Conservation (phyloP, 1,140 invertebrate genomes). For the Dendrolimus punctatus region DNA sequence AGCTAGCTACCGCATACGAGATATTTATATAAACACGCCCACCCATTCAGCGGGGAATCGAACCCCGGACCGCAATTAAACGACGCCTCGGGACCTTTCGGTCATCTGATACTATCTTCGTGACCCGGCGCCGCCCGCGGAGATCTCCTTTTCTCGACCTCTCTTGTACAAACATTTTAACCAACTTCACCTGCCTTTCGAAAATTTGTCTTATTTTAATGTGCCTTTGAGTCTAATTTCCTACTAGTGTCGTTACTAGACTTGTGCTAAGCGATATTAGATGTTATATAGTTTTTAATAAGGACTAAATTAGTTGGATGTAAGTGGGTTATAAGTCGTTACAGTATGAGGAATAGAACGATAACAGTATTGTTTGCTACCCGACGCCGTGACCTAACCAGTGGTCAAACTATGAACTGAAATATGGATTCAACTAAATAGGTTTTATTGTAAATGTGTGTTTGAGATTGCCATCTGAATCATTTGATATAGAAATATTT, state of each 20-base stretch:
- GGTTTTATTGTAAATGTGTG: constrained; percentile 1
- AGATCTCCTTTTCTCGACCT: constrained; percentile 13
- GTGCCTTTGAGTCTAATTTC: no score
- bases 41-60: constrained; percentile 19
- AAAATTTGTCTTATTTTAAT: no score
- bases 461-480: background rate
- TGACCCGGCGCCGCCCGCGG: constrained; percentile 32
- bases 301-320: no score
- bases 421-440: constrained; percentile 15
- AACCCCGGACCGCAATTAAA: constrained; percentile 38
- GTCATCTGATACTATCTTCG: constrained; percentile 35
- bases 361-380: background rate
- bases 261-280: no score
- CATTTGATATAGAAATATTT: background rate
- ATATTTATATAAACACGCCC: no score
- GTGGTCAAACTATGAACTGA: constrained; percentile 15
- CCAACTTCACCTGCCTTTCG: no score
- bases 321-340: background rate
- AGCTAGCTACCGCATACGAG: no score
- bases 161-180: no score
- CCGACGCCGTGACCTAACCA: constrained; percentile 13
- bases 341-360: background rate
- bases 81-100: constrained; percentile 29
- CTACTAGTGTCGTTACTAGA: no score
- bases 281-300: no score